These are phyloP conservation scores for Kradibia gibbosae DNA, from an alignment of 1,140 invertebrate genomes.

Conservation along the genomic window DNA sequence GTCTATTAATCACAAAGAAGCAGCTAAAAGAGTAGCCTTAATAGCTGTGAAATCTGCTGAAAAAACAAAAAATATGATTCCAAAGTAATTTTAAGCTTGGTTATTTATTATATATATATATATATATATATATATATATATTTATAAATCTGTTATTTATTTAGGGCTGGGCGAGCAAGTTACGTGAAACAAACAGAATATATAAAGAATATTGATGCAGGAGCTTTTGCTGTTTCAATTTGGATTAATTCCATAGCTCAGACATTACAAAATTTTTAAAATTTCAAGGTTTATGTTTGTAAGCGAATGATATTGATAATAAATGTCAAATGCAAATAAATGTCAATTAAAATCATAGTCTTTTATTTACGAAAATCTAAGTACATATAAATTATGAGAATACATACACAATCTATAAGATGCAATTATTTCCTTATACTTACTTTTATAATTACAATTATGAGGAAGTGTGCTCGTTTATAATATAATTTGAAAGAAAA, in stretches of 20 bases:
- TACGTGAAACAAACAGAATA: slow-evolving; percentile 74
- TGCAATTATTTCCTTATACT: slow-evolving; percentile 39
- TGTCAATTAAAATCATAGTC: slow-evolving; percentile 45
- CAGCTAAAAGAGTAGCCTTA: slow-evolving; percentile 56
- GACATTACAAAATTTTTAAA: neutral
- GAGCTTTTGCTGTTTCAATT: slow-evolving; percentile 77
- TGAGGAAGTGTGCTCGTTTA: slow-evolving; percentile 44
- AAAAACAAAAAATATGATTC: slow-evolving; percentile 75
- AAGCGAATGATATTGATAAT: slow-evolving; percentile 9
- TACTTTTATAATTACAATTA: slow-evolving; percentile 48
- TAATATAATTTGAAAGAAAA: slow-evolving; percentile 46
- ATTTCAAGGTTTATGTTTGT: neutral
- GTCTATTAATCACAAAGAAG: slow-evolving; percentile 37
- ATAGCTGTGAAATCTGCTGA: slow-evolving; percentile 70
- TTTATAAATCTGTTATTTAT: slow-evolving; percentile 46
- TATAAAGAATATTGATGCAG: slow-evolving; percentile 77
- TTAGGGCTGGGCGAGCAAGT: slow-evolving; percentile 76
- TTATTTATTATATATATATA: too few relatives aligned
- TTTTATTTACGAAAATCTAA: slow-evolving; percentile 52
- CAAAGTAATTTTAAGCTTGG: slow-evolving; percentile 67
- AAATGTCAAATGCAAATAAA: slow-evolving; percentile 1
- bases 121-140: too few relatives aligned
- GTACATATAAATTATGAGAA: slow-evolving; percentile 51
- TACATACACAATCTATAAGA: slow-evolving; percentile 51
- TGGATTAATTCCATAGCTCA: slow-evolving; percentile 75